Evolutionary conservation across 1,140 invertebrate species (phyloP).

Genomic region (Chrysomallon squamiferum): DNA sequence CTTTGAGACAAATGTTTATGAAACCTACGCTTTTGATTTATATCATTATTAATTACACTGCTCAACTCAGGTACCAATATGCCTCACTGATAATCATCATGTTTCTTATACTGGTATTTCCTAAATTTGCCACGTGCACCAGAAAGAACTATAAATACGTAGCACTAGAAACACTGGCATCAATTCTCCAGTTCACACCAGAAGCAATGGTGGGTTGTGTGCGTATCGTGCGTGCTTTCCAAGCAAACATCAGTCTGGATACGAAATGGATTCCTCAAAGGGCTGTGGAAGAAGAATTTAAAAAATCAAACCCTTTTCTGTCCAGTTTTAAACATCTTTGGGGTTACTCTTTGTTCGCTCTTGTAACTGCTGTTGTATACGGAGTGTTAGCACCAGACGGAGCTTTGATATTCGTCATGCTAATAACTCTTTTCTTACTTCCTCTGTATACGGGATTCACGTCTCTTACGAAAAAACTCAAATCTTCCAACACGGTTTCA

Average conservation of each 20-base stretch:
- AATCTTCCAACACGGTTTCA: slow-evolving; percentile 16
- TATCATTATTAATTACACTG: slow-evolving; percentile 41
- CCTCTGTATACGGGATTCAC: slow-evolving; percentile 48
- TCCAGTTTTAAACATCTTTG: slow-evolving; percentile 52
- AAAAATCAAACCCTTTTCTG: slow-evolving; percentile 45
- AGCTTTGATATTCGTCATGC: slow-evolving; percentile 31
- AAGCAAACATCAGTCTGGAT: slow-evolving; percentile 40
- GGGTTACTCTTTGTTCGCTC: slow-evolving; percentile 40
- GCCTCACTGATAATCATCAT: slow-evolving; percentile 46
- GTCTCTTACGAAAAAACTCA: slow-evolving; percentile 28
- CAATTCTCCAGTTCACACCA: slow-evolving; percentile 54
- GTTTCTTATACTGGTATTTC: slow-evolving; percentile 52
- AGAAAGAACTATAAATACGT: slow-evolving; percentile 47
- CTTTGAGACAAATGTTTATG: slow-evolving; percentile 54
- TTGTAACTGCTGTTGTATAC: slow-evolving; percentile 27
- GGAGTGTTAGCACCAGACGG: slow-evolving; percentile 28
- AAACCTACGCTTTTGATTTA: slow-evolving; percentile 52
- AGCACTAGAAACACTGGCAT: slow-evolving; percentile 47
- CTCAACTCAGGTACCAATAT: slow-evolving; percentile 40
- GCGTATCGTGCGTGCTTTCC: slow-evolving; percentile 41
- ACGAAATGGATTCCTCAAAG: slow-evolving; percentile 54
- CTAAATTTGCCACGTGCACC: slow-evolving; percentile 50
- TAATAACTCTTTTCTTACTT: slow-evolving; percentile 35
- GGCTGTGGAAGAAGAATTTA: slow-evolving; percentile 53
- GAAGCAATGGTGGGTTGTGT: slow-evolving; percentile 53